Evolutionary conservation across 2,113 vertebrate genomes (phyloP).

Genomic region (Euleptes europaea): DNA sequence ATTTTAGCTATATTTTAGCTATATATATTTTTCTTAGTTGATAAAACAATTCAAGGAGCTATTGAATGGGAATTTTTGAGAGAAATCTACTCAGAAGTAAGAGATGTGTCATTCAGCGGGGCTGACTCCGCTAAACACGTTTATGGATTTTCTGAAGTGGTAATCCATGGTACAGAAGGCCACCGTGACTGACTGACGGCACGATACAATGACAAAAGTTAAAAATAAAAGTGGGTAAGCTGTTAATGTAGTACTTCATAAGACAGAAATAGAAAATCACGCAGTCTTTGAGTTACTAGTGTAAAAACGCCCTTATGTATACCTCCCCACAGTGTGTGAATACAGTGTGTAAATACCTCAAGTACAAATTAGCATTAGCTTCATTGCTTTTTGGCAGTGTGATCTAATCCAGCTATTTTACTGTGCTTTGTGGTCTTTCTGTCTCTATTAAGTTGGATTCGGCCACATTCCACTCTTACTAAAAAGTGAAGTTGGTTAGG

Average conservation of each 20-base stretch:
- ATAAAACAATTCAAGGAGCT: no score
- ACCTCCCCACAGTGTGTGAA: background rate
- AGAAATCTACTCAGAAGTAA: no score
- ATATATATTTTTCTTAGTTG: background rate
- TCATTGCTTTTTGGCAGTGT: background rate
- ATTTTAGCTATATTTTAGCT: background rate
- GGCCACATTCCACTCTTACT: background rate
- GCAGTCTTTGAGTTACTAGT: background rate
- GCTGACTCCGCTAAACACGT: background rate
- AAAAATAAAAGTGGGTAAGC: background rate
- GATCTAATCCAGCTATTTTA: background rate
- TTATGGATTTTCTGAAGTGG: background rate
- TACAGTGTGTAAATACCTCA: background rate
- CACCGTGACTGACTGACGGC: no score
- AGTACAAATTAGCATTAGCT: background rate
- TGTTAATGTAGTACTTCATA: background rate
- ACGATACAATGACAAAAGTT: background rate
- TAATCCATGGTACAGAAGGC: background rate
- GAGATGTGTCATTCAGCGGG: no score
- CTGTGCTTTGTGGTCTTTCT: background rate
- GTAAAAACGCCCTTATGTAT: no score
- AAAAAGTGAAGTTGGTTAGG: background rate
- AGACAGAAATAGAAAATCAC: background rate
- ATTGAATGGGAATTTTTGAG: background rate
- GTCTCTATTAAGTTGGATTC: background rate